These are phyloP conservation scores for Drosophila infuscata DNA, from an alignment of 2,888 invertebrate species.

Conservation along the genomic window DNA sequence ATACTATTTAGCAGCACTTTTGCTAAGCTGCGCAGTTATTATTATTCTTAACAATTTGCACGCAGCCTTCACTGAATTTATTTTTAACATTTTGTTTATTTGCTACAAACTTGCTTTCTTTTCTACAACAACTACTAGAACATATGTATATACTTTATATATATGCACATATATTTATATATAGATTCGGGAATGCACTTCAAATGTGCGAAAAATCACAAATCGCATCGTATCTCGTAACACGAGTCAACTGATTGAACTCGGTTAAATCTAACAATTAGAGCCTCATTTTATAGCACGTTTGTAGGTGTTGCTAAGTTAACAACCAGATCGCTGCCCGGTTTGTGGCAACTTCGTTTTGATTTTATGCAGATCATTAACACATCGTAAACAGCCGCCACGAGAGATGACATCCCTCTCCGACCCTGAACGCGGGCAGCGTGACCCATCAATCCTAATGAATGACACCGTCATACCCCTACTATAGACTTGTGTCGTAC, in stretches of 20 bases:
- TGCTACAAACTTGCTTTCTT: constrained; percentile 29
- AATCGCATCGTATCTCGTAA: constrained; percentile 27
- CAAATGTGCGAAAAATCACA: constrained; percentile 39
- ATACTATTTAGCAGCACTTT: constrained; percentile 50
- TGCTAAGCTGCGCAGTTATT: constrained; percentile 35
- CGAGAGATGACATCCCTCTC: constrained; percentile 21
- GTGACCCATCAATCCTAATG: constrained; percentile 35
- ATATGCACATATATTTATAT: constrained; percentile 4
- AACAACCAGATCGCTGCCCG: constrained; percentile 14
- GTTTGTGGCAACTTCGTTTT: constrained; percentile 13
- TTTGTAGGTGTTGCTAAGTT: constrained; percentile 55
- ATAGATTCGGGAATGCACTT: constrained; percentile 10
- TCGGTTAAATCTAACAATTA: constrained; percentile 46
- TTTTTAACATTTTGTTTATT: constrained; percentile 59
- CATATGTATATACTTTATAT: constrained; percentile 20
- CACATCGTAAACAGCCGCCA: constrained; percentile 42
- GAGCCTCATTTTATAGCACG: constrained; percentile 55
- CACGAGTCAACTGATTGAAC: constrained; percentile 64
- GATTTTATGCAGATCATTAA: constrained; percentile 40
- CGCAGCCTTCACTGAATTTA: constrained; percentile 41
- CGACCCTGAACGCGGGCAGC: constrained; percentile 45
- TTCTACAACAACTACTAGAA: constrained; percentile 27
- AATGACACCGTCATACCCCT: constrained; percentile 23
- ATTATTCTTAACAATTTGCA: constrained; percentile 74
- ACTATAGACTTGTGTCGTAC: constrained; percentile 22